Base-by-base conservation (phyloP, 1,140 invertebrate species). In the Colletes latitarsis region DNA sequence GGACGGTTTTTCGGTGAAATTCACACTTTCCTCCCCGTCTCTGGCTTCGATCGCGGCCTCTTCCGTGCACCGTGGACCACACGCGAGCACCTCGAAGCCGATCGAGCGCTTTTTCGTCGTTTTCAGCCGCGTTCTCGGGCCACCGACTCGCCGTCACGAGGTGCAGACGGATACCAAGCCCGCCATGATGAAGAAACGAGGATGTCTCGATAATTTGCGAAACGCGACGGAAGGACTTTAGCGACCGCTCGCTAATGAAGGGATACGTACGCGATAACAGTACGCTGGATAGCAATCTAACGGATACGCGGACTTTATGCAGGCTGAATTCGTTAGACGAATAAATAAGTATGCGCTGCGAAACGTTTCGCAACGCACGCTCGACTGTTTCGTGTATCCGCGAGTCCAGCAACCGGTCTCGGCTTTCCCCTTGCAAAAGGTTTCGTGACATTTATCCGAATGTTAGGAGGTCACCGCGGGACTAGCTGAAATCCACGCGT, bases 391-490 rank as follows among this genome's bases (percentile, higher is more conserved):
- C 39, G 58, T 49, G 58, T 43, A 41, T 21, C 77, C 46, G 21
- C 15, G 19, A 39, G 21, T 46, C 12, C 41, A 49, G 6, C 12
- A 46, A 82, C 53, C 30, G 39, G 52, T 21, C 55, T 46, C 10
- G 41, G n/a, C 66, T 76, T 72, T 79, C 62, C 64, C 66, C 46
- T 52, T 21, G 41, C 41, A 30, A 75, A 30, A 43, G 57, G n/a
- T 84, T 83, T 81, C 57, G 66, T 83, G 83, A 81, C 83, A 84
- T 85, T 85, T 81, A 49, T 57, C 68, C 67, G 77, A 84, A 84
- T 77, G 77, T 85, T 71, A 81, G 30, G 55, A 49, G 83, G 72
- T 60, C 71, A 78, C 63, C 19, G 46, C 53, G 53, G 30, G 49
- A 41, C n/a, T 68, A 39, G 58, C 49, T 21, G 49, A 57, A 41